phyloP scores from a whole-genome alignment of 2,113 vertebrate species.

The Triplophysa rosa region DNA sequence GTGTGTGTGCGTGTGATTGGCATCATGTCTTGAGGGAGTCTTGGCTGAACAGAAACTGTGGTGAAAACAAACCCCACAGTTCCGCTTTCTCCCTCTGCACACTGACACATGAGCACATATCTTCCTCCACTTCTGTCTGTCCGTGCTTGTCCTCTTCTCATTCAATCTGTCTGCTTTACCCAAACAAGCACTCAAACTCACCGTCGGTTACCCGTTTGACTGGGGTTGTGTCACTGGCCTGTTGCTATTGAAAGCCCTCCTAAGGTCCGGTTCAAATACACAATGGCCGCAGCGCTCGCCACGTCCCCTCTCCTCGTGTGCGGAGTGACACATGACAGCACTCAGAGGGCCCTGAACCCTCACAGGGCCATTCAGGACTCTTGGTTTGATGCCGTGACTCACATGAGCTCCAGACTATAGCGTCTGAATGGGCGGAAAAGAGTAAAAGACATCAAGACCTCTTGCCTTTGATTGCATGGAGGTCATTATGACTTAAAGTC shows the following conservation, averaged over 20 bases:
- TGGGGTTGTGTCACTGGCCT: slow-evolving; percentile 23
- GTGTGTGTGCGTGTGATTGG: slow-evolving; percentile 35
- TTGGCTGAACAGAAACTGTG: slow-evolving; percentile 45
- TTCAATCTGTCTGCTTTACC: slow-evolving; percentile 36
- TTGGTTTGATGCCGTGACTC: slow-evolving; percentile 9
- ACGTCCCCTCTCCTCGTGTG: slow-evolving; percentile 20
- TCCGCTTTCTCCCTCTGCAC: slow-evolving; percentile 38
- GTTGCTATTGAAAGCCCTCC: slow-evolving; percentile 12
- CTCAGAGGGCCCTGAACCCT: slow-evolving; percentile 21
- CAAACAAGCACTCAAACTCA: slow-evolving; percentile 35
- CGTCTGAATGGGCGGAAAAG: slow-evolving; percentile 14
- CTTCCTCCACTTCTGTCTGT: slow-evolving; percentile 26
- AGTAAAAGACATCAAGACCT: slow-evolving; percentile 17
- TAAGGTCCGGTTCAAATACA: slow-evolving; percentile 22
- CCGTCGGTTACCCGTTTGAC: not conserved
- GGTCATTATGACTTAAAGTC: not conserved
- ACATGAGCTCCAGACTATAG: slow-evolving; percentile 15
- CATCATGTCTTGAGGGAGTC: slow-evolving; percentile 46
- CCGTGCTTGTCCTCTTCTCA: not conserved
- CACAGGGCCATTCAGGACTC: slow-evolving; percentile 16
- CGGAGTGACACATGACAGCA: slow-evolving; percentile 30
- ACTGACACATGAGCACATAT: slow-evolving; percentile 44
- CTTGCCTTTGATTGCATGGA: not conserved
- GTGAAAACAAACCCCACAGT: slow-evolving; percentile 49
- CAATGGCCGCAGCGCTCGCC: slow-evolving; percentile 19